A percentile compares a stretch with the other conserved stretches of the same genome.
Evolutionary conservation across 2,113 vertebrate species (phyloP).

Genomic region (Pelvicachromis taeniatus): DNA sequence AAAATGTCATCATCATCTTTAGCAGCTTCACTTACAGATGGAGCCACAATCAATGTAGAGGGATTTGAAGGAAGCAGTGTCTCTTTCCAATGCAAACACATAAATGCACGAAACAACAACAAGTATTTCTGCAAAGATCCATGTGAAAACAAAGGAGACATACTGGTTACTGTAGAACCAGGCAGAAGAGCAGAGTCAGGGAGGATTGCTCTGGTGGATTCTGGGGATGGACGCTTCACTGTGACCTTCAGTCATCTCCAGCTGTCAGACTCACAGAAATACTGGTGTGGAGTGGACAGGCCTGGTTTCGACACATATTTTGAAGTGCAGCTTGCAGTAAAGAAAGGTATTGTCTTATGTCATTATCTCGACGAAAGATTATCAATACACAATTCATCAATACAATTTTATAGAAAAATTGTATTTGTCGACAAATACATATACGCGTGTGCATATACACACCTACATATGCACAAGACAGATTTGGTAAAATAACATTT

Average conservation of each 20-base stretch:
- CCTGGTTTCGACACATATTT: background rate
- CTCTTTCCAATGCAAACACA: constrained; percentile 25
- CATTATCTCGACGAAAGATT: too few species aligned
- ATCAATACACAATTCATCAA: background rate
- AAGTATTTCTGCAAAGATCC: constrained; percentile 51
- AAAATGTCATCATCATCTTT: background rate
- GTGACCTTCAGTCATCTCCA: constrained; percentile 36
- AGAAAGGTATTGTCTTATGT: background rate
- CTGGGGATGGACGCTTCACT: background rate
- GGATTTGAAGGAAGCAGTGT: constrained; percentile 6
- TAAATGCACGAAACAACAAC: rapidly evolving
- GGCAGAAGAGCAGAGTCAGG: background rate
- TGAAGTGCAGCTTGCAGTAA: constrained; percentile 11
- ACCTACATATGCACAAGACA: too few species aligned
- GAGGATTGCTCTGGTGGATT: constrained; percentile 13
- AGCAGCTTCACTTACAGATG: background rate
- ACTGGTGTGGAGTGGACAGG: constrained; percentile 39
- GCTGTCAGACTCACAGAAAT: constrained; percentile 22
- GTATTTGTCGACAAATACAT: too few species aligned
- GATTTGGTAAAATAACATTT: too few species aligned
- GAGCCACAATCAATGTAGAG: background rate
- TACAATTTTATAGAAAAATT: too few species aligned
- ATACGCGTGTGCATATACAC: too few species aligned
- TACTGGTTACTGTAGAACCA: background rate
- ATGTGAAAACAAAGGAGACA: background rate